Conservation (phyloP, 2,797 vertebrate species). For the Ambastaia sidthimunki region DNA sequence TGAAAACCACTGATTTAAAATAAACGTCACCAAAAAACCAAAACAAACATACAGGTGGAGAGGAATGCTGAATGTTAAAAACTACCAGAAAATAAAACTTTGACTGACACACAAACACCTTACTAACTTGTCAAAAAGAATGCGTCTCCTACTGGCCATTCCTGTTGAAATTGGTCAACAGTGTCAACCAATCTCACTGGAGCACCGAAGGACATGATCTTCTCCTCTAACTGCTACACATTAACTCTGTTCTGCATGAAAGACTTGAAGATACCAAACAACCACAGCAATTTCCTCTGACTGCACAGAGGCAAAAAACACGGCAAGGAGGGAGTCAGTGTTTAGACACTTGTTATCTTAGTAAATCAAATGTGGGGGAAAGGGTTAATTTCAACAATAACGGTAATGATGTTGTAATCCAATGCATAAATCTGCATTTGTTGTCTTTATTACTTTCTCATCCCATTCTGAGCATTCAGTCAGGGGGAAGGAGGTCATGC, state of each 20-base stretch:
- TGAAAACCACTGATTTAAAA: conserved; percentile 71
- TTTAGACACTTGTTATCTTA: conserved; percentile 74
- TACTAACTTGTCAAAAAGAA: conserved; percentile 62
- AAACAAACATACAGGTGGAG: conserved; percentile 79
- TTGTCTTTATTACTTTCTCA: conserved; percentile 52
- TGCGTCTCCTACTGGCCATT: conserved; percentile 84
- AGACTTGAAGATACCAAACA: conserved; percentile 79
- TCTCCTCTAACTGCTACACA: conserved; percentile 61
- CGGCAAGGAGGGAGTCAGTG: conserved; percentile 63
- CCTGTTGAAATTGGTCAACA: conserved; percentile 87
- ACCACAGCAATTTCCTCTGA: conserved; percentile 35
- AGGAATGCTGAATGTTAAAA: conserved; percentile 88
- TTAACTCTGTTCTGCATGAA: conserved; percentile 74
- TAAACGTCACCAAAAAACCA: conserved; percentile 70
- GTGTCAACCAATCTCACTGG: conserved; percentile 82
- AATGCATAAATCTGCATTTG: conserved; percentile 72
- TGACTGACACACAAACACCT: conserved; percentile 53
- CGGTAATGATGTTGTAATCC: conserved; percentile 93
- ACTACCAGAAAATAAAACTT: conserved; percentile 74
- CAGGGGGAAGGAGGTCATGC: conserved; percentile 96
- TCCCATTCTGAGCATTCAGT: conserved; percentile 75
- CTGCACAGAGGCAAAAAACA: conserved; percentile 51
- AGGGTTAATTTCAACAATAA: conserved; percentile 78
- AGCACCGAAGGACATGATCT: conserved; percentile 77
- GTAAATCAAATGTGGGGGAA: conserved; percentile 86